Base-by-base conservation (phyloP, 2,888 invertebrate genomes). In the Darwinula stevensoni region DNA sequence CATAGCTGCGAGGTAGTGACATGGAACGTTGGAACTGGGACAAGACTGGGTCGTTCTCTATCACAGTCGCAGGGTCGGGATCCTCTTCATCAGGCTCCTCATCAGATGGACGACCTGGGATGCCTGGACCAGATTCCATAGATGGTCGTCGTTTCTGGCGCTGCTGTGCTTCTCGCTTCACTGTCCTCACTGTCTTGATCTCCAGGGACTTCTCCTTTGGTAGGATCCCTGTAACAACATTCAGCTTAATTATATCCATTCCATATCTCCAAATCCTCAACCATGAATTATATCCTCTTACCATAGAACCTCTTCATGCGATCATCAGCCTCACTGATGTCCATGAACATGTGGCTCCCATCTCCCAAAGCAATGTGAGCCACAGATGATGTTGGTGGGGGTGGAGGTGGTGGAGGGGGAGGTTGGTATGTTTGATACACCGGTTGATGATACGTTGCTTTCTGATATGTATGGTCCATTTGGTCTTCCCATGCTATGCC, bases 101-200 rank as follows among this genome's bases (percentile, higher is more conserved):
- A 75, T 75, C 30, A 6, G 22, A 22, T 6, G n/a, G 6, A 6
- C n/a, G 9, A n/a, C 22, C 22, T n/a, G n/a, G n/a, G n/a, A n/a
- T n/a, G 22, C 22, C 22, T 6, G 22, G 22, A 6, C 9, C 6
- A 22, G 22, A 22, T n/a, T 9, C 22, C 9, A 22, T 22, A 6
- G n/a, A 6, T 6, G 22, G 22, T 27, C 40, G 37, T 4, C 34
- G 38, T 29, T 41, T 40, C 13, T 75, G 75, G 1, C 82, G 58
- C 32, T 78, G 62, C 48, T 80, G 82, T 14, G 78, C 75, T 48
- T 82, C 80, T 11, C 82, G 59, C 53, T 86, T 86, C 1, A 86
- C 82, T 43, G 84, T 82, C 36, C 84, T 62, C 13, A 86, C 84
- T 1, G 84, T 84, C 59, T 82, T 78, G 35, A 76, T 75, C 53